Evolutionary conservation across 2,888 invertebrate species (phyloP).

Genomic region (Arge pagana): DNA sequence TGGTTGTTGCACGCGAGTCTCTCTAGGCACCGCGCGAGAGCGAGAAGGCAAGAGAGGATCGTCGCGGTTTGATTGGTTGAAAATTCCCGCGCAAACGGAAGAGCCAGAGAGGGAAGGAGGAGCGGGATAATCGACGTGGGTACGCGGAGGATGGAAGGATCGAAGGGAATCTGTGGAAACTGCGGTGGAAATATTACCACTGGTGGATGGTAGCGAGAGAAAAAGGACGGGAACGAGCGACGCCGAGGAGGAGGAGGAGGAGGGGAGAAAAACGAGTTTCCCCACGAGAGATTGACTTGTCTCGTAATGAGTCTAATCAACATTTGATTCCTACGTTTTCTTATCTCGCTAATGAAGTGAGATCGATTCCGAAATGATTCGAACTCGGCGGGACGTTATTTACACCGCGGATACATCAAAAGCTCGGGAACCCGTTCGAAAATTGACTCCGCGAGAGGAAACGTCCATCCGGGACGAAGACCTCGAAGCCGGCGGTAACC

Average conservation of each 20-base stretch:
- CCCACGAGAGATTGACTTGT: too few relatives aligned
- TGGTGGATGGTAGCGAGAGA: constrained; percentile 27
- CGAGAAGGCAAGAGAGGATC: constrained; percentile 21
- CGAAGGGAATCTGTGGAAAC: constrained; percentile 13
- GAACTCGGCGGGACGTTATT: too few relatives aligned
- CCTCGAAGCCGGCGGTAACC: too few relatives aligned
- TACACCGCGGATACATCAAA: too few relatives aligned
- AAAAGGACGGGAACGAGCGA: constrained; percentile 7
- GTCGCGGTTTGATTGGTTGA: constrained; percentile 22
- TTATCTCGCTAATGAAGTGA: too few relatives aligned
- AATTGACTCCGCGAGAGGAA: too few relatives aligned
- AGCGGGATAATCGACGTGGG: constrained; percentile 16
- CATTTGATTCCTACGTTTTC: too few relatives aligned
- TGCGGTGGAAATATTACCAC: constrained; percentile 26
- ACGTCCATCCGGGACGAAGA: too few relatives aligned
- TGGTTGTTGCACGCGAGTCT: constrained; percentile 37
- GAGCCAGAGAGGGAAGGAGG: constrained; percentile 27
- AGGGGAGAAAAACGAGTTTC: constrained; percentile 34
- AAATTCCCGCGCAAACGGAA: constrained; percentile 29
- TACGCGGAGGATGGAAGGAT: constrained; percentile 28
- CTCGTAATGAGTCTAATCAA: too few relatives aligned
- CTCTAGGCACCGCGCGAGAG: constrained; percentile 33
- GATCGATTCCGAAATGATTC: too few relatives aligned
- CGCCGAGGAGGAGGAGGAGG: constrained; percentile 25
- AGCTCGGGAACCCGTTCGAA: too few relatives aligned